Conservation (phyloP, 1,140 invertebrate species). For the Apis dorsata region DNA sequence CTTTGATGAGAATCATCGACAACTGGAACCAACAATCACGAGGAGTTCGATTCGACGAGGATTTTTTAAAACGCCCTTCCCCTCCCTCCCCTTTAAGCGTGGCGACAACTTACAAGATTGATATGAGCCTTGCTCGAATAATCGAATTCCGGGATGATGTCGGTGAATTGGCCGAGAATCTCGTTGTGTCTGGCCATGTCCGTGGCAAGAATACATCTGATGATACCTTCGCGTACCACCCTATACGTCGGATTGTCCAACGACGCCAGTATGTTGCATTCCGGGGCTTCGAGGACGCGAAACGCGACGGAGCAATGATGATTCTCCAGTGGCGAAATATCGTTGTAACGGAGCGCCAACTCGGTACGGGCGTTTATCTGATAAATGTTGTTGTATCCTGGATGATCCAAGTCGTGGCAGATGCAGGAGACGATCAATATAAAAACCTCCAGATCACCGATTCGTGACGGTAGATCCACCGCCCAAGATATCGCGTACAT, state of each 20-base stretch:
- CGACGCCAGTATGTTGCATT: slow-evolving; percentile 89
- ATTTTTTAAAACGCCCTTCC: background rate
- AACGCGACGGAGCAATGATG: slow-evolving; percentile 94
- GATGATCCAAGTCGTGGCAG: slow-evolving; percentile 95
- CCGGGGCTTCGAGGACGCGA: slow-evolving; percentile 87
- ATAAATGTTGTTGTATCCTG: slow-evolving; percentile 94
- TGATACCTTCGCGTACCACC: slow-evolving; percentile 88
- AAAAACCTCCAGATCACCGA: slow-evolving; percentile 88
- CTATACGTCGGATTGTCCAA: slow-evolving; percentile 83
- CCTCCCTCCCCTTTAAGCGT: too few species aligned
- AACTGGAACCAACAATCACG: slow-evolving; percentile 80
- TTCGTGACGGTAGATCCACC: slow-evolving; percentile 84
- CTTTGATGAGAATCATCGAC: slow-evolving; percentile 92
- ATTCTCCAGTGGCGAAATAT: slow-evolving; percentile 93
- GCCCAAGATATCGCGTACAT: slow-evolving; percentile 93
- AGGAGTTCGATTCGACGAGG: too few species aligned
- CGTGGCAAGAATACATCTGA: slow-evolving; percentile 91
- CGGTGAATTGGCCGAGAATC: slow-evolving; percentile 89
- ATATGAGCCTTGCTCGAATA: slow-evolving; percentile 88
- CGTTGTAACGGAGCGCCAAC: slow-evolving; percentile 92
- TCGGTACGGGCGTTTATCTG: slow-evolving; percentile 94
- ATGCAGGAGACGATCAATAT: slow-evolving; percentile 91
- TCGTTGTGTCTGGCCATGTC: slow-evolving; percentile 95
- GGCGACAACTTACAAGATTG: slow-evolving; percentile 85
- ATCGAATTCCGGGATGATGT: slow-evolving; percentile 87